These are phyloP conservation scores for Drosophila subobscura DNA, from an alignment of 1,140 invertebrate species.

Conservation along the genomic window DNA sequence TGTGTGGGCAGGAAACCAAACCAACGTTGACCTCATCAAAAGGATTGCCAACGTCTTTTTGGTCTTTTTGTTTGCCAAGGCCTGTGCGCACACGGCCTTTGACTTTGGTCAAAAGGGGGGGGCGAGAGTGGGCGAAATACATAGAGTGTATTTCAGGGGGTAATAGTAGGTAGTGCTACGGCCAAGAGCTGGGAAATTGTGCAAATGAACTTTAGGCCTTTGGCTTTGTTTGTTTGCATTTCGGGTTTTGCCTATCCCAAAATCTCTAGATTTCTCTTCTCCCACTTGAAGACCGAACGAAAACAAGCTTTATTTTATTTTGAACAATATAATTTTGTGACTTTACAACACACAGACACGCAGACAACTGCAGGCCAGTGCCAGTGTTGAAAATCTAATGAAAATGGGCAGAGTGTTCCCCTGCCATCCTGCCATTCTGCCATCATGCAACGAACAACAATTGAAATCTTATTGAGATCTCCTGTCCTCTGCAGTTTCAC, in stretches of 20 bases:
- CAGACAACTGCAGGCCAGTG: conserved; percentile 10
- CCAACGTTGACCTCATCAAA: conserved; percentile 79
- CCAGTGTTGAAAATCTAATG: conserved; percentile 4
- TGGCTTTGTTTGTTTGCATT: conserved; percentile 79
- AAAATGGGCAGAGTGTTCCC: not conserved
- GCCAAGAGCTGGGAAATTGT: conserved; percentile 57
- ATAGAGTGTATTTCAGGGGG: too few species aligned
- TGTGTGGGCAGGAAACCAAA: conserved; percentile 61
- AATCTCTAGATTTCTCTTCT: conserved; percentile 15
- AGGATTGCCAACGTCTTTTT: conserved; percentile 81
- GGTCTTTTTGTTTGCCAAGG: conserved; percentile 78
- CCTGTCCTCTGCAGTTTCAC: too few species aligned
- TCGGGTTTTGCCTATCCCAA: conserved; percentile 52
- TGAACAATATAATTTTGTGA: conserved; percentile 78
- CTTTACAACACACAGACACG: conserved; percentile 50
- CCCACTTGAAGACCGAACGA: conserved; percentile 32
- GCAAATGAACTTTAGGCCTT: conserved; percentile 82
- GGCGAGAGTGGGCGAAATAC: not conserved
- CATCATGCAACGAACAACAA: too few species aligned
- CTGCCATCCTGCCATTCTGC: not conserved
- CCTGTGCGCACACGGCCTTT: conserved; percentile 63
- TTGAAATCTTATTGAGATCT: too few species aligned
- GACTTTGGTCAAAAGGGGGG: conserved; percentile 57
- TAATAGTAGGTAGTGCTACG: not conserved
- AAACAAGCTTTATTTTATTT: conserved; percentile 80